Conservation (phyloP, 2,113 vertebrate species). For the Anas platyrhynchos region DNA sequence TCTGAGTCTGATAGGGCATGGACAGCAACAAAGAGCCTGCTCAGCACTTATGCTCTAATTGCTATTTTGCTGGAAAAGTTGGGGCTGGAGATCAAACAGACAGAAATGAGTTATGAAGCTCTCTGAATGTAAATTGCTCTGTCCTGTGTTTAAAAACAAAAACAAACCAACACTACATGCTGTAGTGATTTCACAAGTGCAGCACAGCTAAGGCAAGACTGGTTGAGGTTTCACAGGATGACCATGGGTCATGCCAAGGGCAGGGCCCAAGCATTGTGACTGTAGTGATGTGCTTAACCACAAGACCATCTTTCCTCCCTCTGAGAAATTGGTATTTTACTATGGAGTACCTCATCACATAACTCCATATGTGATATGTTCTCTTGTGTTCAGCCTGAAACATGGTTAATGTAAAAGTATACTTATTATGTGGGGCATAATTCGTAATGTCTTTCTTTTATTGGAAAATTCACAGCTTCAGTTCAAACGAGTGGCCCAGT, state of each 20-base stretch:
- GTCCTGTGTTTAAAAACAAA: neutral
- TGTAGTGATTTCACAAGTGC: slow-evolving; percentile 31
- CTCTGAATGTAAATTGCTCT: slow-evolving; percentile 36
- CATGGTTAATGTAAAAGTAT: neutral
- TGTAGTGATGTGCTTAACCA: neutral
- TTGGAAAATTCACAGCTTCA: neutral
- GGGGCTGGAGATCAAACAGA: slow-evolving; percentile 53
- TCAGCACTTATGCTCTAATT: slow-evolving; percentile 66
- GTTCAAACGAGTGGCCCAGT: neutral
- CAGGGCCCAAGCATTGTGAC: neutral
- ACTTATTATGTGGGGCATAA: neutral
- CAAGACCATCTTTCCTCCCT: neutral
- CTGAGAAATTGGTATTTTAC: neutral
- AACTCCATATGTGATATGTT: neutral
- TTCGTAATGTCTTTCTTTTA: neutral
- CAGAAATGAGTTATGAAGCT: slow-evolving; percentile 41
- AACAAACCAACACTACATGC: neutral
- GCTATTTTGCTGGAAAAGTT: slow-evolving; percentile 60
- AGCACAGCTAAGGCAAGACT: neutral
- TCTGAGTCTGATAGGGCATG: slow-evolving; percentile 36
- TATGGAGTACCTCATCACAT: neutral
- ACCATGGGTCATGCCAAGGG: neutral
- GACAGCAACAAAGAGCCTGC: slow-evolving; percentile 57
- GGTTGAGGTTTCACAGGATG: neutral
- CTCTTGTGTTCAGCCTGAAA: neutral